These are phyloP conservation scores for Boulengerochromis microlepis DNA, from an alignment of 2,113 vertebrate species.

Conservation along the genomic window DNA sequence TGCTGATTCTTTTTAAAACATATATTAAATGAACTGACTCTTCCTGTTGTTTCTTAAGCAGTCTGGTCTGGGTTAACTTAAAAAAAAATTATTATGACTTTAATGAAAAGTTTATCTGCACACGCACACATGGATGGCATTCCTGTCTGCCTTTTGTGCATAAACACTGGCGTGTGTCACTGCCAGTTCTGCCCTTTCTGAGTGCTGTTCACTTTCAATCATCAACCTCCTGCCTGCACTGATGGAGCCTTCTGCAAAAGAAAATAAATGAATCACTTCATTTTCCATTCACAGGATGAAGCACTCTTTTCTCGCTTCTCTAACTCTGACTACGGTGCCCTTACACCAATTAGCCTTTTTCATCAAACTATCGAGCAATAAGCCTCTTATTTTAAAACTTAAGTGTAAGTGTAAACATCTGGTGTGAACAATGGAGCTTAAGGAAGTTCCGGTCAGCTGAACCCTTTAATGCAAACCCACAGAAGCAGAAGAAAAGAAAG, in stretches of 20 bases:
- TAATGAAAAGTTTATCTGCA: constrained; percentile 43
- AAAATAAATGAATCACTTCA: background rate
- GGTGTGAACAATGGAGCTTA: background rate
- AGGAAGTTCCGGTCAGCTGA: background rate
- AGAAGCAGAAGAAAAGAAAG: background rate
- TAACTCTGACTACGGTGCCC: background rate
- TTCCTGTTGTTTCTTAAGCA: background rate
- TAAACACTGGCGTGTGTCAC: constrained; percentile 33
- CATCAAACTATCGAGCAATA: background rate
- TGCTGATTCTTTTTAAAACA: background rate
- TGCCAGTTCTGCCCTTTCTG: background rate
- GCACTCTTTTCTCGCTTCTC: background rate
- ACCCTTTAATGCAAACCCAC: background rate
- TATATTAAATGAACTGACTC: background rate
- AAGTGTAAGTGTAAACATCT: background rate
- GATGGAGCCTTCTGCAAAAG: background rate
- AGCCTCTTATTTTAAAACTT: background rate
- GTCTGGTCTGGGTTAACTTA: background rate
- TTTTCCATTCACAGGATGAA: background rate
- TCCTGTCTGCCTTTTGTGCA: constrained; percentile 33
- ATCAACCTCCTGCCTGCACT: background rate
- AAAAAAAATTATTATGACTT: background rate
- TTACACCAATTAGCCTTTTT: background rate
- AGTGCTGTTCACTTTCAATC: constrained; percentile 5
- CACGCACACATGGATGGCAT: constrained; percentile 18